These are phyloP conservation scores for Drosophila cognata DNA, from an alignment of 2,888 invertebrate species.

Conservation along the genomic window DNA sequence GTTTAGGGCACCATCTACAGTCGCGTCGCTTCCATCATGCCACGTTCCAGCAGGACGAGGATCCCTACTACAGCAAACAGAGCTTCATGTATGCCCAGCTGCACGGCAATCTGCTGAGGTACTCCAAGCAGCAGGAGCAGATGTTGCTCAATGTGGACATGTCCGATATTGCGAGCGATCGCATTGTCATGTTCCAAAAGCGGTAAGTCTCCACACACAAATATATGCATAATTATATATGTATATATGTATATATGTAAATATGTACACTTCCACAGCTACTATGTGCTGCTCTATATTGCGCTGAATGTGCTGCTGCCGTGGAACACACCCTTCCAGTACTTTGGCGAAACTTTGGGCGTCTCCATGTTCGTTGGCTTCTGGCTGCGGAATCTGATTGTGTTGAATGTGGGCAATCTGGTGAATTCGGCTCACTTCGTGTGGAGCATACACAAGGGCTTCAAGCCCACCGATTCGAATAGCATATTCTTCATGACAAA, in stretches of 20 bases:
- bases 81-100: slow-evolving; percentile 94
- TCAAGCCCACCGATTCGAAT: slow-evolving; percentile 90
- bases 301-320: slow-evolving; percentile 89
- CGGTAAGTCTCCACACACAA: slow-evolving; percentile 86
- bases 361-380: slow-evolving; percentile 89
- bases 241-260: neutral
- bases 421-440: slow-evolving; percentile 90
- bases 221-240: neutral
- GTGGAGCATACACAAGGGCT: slow-evolving; percentile 91
- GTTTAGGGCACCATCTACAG: slow-evolving; percentile 92
- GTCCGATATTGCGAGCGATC: slow-evolving; percentile 91
- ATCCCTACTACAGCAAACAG: slow-evolving; percentile 91
- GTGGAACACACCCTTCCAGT: slow-evolving; percentile 91
- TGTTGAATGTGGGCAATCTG: slow-evolving; percentile 89
- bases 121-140: slow-evolving; percentile 88
- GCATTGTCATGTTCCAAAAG: slow-evolving; percentile 92
- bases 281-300: slow-evolving; percentile 89
- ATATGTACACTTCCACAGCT: slow-evolving; percentile 85
- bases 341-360: slow-evolving; percentile 90
- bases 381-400: slow-evolving; percentile 88
- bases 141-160: slow-evolving; percentile 90
- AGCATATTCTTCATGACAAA: slow-evolving; percentile 90
- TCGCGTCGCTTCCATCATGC: slow-evolving; percentile 94
- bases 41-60: slow-evolving; percentile 90
- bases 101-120: slow-evolving; percentile 88